Base-by-base conservation (phyloP, 2,113 vertebrate genomes). In the Procavia capensis region DNA sequence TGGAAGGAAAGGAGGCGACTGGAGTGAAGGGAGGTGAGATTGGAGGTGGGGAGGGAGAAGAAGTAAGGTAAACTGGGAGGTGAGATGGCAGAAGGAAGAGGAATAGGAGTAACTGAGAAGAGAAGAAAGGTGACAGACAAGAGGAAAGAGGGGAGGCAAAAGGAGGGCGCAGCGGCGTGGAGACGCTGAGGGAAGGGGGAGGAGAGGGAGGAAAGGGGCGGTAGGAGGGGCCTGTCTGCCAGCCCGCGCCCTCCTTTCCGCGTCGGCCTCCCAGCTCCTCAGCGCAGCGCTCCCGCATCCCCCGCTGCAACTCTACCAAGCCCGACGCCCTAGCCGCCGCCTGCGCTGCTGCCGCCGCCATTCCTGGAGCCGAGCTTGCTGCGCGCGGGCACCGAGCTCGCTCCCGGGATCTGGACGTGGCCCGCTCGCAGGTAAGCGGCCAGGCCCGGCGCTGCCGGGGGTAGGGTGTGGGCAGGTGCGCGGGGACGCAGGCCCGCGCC, bases 341-440 rank as follows among this genome's bases (percentile, higher is more conserved):
- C 1, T 64, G 81, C n/a, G 31, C 64, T 13, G 36, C 47, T 10
- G 85, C 59, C 45, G 76, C 61, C 68, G 95, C 96, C 95, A 92
- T 96, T 96, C 88, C 36, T 81, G 92, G 93, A 86, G 87, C 95
- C 31, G 41, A 22, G 57, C 76, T 85, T 47, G 31, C 79, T 19
- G 72, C 66, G 72, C 41, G 72, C 39, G 25, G 41, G 72, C 72
- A 27, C 72, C 39, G 25, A 63, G 9, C 64, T 66, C 59, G 54
- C 83, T 34, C 50, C 79, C 25, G 39, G 64, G 78, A 63, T 70
- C 76, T 11, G 93, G 75, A 79, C 68, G 70, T 91, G 41, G 70
- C 41, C 85, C 80, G 66, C 88, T 36, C 76, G 41, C 97, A 97
- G 97, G 97, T 97, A 92, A 96, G 84, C 92, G 3, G 2, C 39